phyloP scores from a whole-genome alignment of 37 sponge, comb jelly and placozoan genomes.

The Beroe forskalii region DNA sequence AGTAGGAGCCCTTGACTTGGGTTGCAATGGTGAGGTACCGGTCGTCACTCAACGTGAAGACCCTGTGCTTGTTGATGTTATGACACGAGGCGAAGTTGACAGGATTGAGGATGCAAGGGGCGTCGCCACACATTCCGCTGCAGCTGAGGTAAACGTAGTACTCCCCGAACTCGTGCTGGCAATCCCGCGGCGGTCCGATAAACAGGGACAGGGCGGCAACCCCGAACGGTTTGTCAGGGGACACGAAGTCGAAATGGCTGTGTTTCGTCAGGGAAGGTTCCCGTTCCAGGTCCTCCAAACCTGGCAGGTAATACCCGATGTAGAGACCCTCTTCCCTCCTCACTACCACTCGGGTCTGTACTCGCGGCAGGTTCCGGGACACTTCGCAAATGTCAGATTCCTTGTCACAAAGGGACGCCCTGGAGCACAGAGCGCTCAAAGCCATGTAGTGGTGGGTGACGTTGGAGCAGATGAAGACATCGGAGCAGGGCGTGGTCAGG shows the following conservation, averaged over 20 bases:
- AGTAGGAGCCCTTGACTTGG: neutral
- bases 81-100: conserved; percentile 1
- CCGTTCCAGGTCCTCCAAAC: neutral
- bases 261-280: neutral
- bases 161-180: neutral
- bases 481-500: neutral
- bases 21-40: neutral
- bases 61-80: neutral
- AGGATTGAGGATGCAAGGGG: neutral
- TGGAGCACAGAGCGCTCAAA: neutral
- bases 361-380: neutral
- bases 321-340: neutral
- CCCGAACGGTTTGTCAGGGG: neutral
- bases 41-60: conserved; percentile 4
- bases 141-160: conserved; percentile 23
- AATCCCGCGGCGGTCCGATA: neutral
- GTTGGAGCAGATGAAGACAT: conserved; percentile 16
- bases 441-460: neutral
- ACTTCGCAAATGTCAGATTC: neutral
- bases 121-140: neutral
- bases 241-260: neutral
- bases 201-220: too few species aligned
- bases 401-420: neutral
- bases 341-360: neutral
- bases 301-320: neutral